Conservation (phyloP, 2,888 invertebrate genomes). For the Galeruca laticollis region DNA sequence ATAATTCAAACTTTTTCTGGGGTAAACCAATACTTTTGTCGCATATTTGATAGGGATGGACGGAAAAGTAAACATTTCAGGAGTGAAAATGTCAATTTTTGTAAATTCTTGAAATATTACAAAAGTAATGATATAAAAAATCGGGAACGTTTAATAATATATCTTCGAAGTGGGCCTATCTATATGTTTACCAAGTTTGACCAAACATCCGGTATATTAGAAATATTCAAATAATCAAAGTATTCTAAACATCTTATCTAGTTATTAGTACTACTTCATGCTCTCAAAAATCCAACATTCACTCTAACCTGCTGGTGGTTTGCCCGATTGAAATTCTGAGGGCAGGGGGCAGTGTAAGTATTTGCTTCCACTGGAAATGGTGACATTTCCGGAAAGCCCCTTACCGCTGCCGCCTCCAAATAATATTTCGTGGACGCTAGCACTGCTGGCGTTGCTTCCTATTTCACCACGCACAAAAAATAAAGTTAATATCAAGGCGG, state of each 20-base stretch:
- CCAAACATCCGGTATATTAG: no score
- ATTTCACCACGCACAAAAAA: constrained; percentile 1
- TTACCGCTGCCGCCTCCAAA: constrained; percentile 52
- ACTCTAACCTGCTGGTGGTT: constrained; percentile 53
- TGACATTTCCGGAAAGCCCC: constrained; percentile 78
- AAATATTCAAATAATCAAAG: no score
- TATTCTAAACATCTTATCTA: neutral
- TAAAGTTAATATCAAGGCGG: constrained; percentile 46
- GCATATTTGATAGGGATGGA: no score
- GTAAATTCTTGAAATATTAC: no score
- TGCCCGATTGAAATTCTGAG: constrained; percentile 67
- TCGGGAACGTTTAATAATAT: no score
- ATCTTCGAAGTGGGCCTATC: no score
- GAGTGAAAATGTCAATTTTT: no score
- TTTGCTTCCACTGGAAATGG: constrained; percentile 83
- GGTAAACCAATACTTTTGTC: no score
- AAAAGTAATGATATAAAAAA: no score
- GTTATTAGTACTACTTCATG: neutral
- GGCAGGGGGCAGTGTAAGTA: constrained; percentile 84
- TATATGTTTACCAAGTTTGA: no score
- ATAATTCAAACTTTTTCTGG: no score
- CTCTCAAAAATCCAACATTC: constrained; percentile 6
- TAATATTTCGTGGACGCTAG: constrained; percentile 68
- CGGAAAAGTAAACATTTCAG: no score
- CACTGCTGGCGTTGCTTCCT: constrained; percentile 59